Conservation (phyloP, 37 sponge, comb jelly and placozoan genomes). For the Beroe forskalii region DNA sequence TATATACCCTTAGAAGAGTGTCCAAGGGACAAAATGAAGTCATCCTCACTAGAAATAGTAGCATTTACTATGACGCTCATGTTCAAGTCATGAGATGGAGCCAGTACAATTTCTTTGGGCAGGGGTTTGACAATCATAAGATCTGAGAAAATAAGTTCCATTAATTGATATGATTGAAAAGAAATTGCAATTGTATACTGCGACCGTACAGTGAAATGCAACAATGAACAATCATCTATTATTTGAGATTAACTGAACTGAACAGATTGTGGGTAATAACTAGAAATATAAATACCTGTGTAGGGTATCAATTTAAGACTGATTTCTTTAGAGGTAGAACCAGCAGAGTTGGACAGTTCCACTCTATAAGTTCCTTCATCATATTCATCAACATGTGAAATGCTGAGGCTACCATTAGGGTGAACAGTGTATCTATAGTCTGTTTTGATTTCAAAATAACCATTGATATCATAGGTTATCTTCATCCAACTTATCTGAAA, state of each 20-base stretch:
- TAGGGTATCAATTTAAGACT: too few relatives aligned
- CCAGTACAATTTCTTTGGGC: not conserved
- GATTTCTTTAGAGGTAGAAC: not conserved
- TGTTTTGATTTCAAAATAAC: not conserved
- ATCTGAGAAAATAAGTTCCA: too few relatives aligned
- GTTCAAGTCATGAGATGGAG: not conserved
- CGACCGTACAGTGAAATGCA: too few relatives aligned
- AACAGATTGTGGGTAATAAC: not conserved
- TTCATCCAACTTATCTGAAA: too few relatives aligned
- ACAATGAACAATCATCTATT: too few relatives aligned
- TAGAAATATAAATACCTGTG: not conserved
- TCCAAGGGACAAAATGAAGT: not conserved
- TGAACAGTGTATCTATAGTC: not conserved
- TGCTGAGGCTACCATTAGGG: not conserved
- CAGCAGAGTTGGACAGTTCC: conserved; percentile 11
- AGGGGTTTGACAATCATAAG: conserved; percentile 23
- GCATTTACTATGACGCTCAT: not conserved
- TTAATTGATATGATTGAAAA: too few relatives aligned
- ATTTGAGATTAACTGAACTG: too few relatives aligned
- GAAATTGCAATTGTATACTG: too few relatives aligned
- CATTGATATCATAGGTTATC: too few relatives aligned
- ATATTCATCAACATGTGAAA: not conserved
- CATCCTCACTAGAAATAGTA: not conserved
- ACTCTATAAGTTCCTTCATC: conserved; percentile 7
- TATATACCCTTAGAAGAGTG: not conserved